A percentile compares a stretch with the other conserved stretches of the same genome.
Conservation (phyloP, 2,113 vertebrate genomes). For the Pogonocichla stellata region DNA sequence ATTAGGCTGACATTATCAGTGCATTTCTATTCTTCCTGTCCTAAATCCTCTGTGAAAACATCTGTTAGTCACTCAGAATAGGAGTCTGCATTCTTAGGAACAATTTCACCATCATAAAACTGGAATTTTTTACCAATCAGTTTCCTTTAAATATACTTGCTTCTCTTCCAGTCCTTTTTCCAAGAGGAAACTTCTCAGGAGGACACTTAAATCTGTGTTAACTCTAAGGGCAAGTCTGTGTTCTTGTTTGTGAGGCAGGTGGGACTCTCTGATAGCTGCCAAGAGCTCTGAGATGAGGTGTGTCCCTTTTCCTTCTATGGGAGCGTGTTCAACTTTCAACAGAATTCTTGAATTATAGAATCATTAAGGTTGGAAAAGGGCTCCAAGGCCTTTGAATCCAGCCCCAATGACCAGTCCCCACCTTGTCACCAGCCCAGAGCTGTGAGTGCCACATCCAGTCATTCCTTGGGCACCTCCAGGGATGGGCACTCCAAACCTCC, state of each 20-base stretch:
- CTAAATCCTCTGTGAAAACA: slow-evolving; percentile 33
- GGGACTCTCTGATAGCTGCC: rapidly evolving
- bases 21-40: slow-evolving; percentile 38
- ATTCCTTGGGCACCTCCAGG: background rate
- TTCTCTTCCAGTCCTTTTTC: background rate
- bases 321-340: background rate
- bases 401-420: rapidly evolving
- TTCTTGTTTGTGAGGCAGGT: background rate
- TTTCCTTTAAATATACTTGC: background rate
- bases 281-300: background rate
- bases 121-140: background rate
- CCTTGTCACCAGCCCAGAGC: background rate
- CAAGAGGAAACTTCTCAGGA: background rate
- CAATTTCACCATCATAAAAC: background rate
- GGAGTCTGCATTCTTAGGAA: background rate
- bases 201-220: background rate
- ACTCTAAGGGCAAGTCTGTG: background rate
- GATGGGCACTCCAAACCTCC: background rate
- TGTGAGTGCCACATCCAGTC: rapidly evolving
- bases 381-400: rapidly evolving
- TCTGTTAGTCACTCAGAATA: slow-evolving; percentile 9
- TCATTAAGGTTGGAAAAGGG: background rate
- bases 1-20: slow-evolving; percentile 32
- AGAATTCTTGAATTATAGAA: background rate
- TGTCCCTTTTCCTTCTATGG: background rate